phyloP scores from a whole-genome alignment of 1,140 invertebrate genomes.

The Galendromus occidentalis region DNA sequence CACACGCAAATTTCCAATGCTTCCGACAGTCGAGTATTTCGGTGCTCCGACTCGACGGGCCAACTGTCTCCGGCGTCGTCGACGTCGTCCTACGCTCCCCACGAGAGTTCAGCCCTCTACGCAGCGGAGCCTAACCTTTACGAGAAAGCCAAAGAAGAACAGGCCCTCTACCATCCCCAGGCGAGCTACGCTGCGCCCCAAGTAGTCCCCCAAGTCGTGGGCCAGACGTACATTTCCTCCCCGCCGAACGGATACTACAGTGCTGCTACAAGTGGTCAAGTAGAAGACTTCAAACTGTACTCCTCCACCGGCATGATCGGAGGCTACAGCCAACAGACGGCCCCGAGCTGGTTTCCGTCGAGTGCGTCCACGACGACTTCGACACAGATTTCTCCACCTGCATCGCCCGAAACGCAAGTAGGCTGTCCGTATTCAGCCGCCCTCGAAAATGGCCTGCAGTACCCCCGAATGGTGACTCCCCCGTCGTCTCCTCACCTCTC shows the following conservation, averaged over 20 bases:
- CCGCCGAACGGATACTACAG: neutral
- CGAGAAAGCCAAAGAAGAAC: neutral
- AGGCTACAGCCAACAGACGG: neutral
- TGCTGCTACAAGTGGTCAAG: neutral
- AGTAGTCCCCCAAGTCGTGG: neutral
- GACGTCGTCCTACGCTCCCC: neutral
- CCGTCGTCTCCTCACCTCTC: constrained; percentile 35
- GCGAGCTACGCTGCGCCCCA: neutral
- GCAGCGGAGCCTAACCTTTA: neutral
- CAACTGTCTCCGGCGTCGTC: neutral
- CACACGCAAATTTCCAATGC: too few relatives aligned
- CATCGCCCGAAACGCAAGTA: constrained; percentile 20
- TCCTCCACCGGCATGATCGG: neutral
- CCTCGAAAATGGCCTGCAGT: constrained; percentile 10
- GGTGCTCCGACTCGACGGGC: constrained; percentile 7
- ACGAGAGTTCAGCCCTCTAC: neutral
- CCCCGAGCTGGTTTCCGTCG: neutral
- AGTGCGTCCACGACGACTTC: neutral
- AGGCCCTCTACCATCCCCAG: constrained; percentile 3
- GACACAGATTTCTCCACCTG: constrained; percentile 20
- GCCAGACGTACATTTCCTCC: neutral
- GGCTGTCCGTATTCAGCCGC: constrained; percentile 9
- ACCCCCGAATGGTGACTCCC: constrained; percentile 33
- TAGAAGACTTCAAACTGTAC: constrained; percentile 1
- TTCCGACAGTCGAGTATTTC: neutral